Base-by-base conservation (phyloP, 2,888 invertebrate species). In the Caenorhabditis sp. region DNA sequence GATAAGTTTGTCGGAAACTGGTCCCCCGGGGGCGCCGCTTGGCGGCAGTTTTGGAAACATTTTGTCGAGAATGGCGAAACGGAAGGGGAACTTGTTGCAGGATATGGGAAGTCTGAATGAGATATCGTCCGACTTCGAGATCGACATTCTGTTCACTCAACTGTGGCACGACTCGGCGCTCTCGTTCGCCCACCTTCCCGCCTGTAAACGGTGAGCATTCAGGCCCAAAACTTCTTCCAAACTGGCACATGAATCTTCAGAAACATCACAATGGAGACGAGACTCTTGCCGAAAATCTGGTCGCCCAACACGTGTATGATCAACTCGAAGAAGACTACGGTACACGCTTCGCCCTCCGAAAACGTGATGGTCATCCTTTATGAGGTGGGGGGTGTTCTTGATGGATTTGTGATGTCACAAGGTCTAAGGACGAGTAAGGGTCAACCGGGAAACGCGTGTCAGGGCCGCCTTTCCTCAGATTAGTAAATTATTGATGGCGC, bases 51-150 rank as follows among this genome's bases (percentile, higher is more conserved):
- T 71, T 71, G 37, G 71, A 71, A 71, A 71, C 71, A 71, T 62
- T 71, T 61, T 52, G 26, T 41, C 32, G 26, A 65, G 37, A 39
- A 53, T 20, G 17, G 30, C 15, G 39, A 41, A 24, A 37, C 26
- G 22, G 30, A 55, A 55, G 32, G 27, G 46, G 41, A 41, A n/a
- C 32, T 4, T 41, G 22, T 61, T 76, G 58, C 78, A 89, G 86
- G 88, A 89, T 56, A 87, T 89, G 80, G 82, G 85, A 35, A 85
- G 85, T 22, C 72, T 89, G 66, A 89, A 89, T 77, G 89, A 89
- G 70, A 88, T 89, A 58, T 86, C 89, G 26, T 83, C 86, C 35
- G 89, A 89, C 77, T 89, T 89, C 72, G 86, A 89, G 66, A 89
- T 89, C 35, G 89, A 89, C 71, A 85, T 89, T 46, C 78, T 89